phyloP scores from a whole-genome alignment of 1,140 invertebrate species.

The Gonatopus flavifemur region DNA sequence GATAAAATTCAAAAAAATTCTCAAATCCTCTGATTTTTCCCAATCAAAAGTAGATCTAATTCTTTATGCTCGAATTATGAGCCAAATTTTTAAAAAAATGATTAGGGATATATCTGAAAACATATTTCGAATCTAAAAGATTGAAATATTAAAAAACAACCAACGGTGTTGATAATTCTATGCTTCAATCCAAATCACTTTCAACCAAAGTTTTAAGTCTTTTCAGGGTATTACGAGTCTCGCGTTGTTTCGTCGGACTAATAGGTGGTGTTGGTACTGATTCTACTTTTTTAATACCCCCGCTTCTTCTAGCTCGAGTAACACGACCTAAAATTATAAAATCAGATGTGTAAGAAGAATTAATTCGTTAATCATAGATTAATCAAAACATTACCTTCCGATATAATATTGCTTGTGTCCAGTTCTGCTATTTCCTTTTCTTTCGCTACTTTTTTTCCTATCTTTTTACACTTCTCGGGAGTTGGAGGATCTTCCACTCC shows the following conservation, averaged over 20 bases:
- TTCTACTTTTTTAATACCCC: constrained; percentile 15
- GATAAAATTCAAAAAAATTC: background rate
- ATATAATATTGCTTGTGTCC: constrained; percentile 38
- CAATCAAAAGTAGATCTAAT: background rate
- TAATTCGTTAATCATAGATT: background rate
- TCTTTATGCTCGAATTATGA: background rate
- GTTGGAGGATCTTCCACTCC: constrained; percentile 42
- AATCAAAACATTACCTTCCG: constrained; percentile 38
- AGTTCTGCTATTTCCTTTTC: constrained; percentile 37
- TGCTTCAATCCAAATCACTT: constrained; percentile 44
- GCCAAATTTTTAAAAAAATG: constrained; percentile 1
- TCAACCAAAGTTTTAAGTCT: constrained; percentile 42
- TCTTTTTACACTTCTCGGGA: constrained; percentile 44
- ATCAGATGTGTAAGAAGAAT: constrained; percentile 5
- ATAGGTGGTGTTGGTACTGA: constrained; percentile 3
- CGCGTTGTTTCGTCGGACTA: constrained; percentile 24
- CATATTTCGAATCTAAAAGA: background rate
- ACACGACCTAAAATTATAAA: constrained; percentile 32
- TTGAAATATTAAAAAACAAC: background rate
- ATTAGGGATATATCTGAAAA: background rate
- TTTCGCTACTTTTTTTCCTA: constrained; percentile 34
- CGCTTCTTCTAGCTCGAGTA: constrained; percentile 36
- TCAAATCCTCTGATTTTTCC: background rate
- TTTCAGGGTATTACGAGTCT: constrained; percentile 26
- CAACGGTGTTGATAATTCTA: no score